Percentiles rank a stretch among this genome's conserved stretches.
Evolutionary conservation across 1,140 invertebrate species (phyloP).

Genomic region (Lucilia cuprina): DNA sequence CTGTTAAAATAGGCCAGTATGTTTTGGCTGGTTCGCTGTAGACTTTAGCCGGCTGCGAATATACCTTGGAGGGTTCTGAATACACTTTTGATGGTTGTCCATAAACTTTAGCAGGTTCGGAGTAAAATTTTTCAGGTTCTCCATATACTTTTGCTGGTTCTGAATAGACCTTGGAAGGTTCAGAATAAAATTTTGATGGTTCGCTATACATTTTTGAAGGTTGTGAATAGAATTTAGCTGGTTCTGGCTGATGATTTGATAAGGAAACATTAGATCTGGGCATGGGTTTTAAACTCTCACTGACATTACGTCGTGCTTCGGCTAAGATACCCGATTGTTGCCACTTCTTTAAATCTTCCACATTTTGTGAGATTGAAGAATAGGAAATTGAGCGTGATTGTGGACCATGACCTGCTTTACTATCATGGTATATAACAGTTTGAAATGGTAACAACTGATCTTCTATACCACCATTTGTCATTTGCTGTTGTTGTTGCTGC

Average conservation of each 20-base stretch:
- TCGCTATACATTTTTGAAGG: slow-evolving; percentile 66
- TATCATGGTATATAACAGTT: slow-evolving; percentile 67
- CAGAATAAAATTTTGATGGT: slow-evolving; percentile 69
- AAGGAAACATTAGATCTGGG: slow-evolving; percentile 15
- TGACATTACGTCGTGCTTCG: slow-evolving; percentile 59
- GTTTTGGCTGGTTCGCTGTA: slow-evolving; percentile 66
- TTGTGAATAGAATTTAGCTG: slow-evolving; percentile 64
- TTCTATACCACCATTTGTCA: slow-evolving; percentile 28
- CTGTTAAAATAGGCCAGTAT: slow-evolving; percentile 60
- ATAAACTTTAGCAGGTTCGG: slow-evolving; percentile 71
- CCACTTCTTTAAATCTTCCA: slow-evolving; percentile 57
- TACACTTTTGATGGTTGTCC: slow-evolving; percentile 66
- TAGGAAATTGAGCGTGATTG: slow-evolving; percentile 65
- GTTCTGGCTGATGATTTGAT: slow-evolving; percentile 54
- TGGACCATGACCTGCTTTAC: slow-evolving; percentile 59
- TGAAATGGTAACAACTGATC: slow-evolving; percentile 57
- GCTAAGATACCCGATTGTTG: slow-evolving; percentile 53
- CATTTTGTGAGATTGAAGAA: slow-evolving; percentile 63
- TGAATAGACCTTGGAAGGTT: slow-evolving; percentile 70
- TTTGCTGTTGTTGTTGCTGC: not conserved
- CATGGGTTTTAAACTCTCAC: slow-evolving; percentile 53
- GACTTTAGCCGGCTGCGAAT: slow-evolving; percentile 64
- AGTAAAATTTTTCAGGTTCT: slow-evolving; percentile 71
- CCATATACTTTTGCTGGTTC: slow-evolving; percentile 72
- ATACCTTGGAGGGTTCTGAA: slow-evolving; percentile 66